Conservation (phyloP, 2,113 vertebrate genomes). For the Cervus canadensis region DNA sequence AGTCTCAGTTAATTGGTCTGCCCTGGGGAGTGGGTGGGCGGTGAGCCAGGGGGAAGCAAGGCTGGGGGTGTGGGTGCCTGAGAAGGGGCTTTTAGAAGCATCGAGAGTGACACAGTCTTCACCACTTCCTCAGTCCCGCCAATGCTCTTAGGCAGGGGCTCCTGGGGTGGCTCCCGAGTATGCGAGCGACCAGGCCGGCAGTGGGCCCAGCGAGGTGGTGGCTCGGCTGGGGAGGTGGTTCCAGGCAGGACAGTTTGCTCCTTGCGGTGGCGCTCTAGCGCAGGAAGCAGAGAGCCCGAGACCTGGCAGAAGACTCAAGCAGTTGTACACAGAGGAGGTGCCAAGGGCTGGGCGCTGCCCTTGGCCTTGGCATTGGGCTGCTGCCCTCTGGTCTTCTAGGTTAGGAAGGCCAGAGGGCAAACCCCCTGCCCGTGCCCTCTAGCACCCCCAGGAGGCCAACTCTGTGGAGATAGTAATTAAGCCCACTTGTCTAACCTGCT, state of each 20-base stretch:
- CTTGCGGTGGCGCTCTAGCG: rapidly evolving
- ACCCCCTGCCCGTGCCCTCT: neutral
- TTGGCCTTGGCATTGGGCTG: neutral
- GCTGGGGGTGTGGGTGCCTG: neutral
- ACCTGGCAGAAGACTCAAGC: neutral
- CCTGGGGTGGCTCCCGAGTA: neutral
- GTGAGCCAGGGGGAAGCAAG: neutral
- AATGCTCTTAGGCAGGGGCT: neutral
- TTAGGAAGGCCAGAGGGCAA: neutral
- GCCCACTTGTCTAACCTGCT: neutral
- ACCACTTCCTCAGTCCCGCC: neutral
- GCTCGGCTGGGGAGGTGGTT: neutral
- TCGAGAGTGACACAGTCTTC: neutral
- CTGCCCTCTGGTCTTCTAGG: neutral
- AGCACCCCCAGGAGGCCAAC: neutral
- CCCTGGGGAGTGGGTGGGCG: neutral
- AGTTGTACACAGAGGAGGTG: neutral
- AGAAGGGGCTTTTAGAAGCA: neutral
- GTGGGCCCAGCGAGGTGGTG: neutral
- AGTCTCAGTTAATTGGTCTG: neutral
- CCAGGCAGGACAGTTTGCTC: neutral
- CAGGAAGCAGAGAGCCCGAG: neutral
- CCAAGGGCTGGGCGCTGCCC: neutral
- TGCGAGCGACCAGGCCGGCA: neutral
- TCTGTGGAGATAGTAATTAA: neutral